Conservation (phyloP, 1,140 invertebrate species). For the Panagrolaimus sp. region DNA sequence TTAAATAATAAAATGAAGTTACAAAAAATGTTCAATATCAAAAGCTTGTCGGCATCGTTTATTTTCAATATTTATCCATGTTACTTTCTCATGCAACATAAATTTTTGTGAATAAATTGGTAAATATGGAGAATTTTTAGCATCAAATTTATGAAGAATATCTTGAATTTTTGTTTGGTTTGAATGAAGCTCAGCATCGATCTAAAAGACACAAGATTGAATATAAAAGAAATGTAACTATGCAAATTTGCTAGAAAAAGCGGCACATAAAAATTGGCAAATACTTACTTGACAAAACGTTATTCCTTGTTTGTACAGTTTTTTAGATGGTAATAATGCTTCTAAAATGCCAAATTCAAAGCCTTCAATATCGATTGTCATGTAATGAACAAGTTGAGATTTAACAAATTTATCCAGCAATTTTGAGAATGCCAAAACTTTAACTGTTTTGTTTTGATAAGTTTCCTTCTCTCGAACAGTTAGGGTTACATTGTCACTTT, state of each 20-base stretch:
- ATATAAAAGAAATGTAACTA: no score
- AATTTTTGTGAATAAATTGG: not conserved
- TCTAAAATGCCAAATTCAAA: constrained; percentile 5
- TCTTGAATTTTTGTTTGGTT: no score
- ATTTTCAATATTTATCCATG: constrained; percentile 3
- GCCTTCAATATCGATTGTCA: not conserved
- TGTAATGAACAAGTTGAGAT: not conserved
- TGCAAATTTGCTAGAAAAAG: no score
- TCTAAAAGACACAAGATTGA: no score
- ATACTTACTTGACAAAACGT: not conserved
- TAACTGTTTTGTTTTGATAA: not conserved
- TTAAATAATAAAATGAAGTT: no score
- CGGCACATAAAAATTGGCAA: no score
- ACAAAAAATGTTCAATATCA: not conserved
- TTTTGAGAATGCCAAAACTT: not conserved
- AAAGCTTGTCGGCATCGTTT: not conserved
- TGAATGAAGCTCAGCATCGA: no score
- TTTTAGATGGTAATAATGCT: not conserved
- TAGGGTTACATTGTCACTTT: not conserved
- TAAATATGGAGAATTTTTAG: no score
- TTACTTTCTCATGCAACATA: not conserved
- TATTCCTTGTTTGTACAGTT: not conserved
- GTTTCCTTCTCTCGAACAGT: not conserved
- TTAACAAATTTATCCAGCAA: not conserved
- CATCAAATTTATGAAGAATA: no score